Evolutionary conservation across 2,113 vertebrate genomes (phyloP).

Genomic region (Sinocyclocheilus grahami): DNA sequence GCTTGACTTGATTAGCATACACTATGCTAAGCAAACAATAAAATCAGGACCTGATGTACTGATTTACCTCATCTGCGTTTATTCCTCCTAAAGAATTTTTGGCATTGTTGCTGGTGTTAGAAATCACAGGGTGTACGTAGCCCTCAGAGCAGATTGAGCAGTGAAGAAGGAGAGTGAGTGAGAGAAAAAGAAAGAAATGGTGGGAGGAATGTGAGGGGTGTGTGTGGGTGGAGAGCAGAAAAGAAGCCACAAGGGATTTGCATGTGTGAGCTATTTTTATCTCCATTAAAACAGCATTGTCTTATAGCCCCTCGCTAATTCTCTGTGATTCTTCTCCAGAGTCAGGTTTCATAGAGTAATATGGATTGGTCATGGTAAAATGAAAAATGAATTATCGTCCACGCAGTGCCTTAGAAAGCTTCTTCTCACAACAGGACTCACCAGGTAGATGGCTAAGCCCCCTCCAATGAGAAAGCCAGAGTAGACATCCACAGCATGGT

Average conservation of each 20-base stretch:
- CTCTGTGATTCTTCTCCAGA: not conserved
- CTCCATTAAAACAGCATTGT: slow-evolving; percentile 48
- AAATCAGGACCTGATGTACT: not conserved
- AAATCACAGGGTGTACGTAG: slow-evolving; percentile 23
- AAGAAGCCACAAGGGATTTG: slow-evolving; percentile 49
- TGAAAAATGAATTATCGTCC: not conserved
- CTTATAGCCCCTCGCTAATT: slow-evolving; percentile 14
- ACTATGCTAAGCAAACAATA: slow-evolving; percentile 14
- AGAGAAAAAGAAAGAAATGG: slow-evolving; percentile 6
- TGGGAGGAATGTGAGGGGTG: slow-evolving; percentile 25
- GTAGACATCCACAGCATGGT: slow-evolving; percentile 95
- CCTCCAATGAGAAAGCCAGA: slow-evolving; percentile 95
- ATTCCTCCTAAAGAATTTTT: not conserved
- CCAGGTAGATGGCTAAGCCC: slow-evolving; percentile 93
- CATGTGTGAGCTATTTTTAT: slow-evolving; percentile 48
- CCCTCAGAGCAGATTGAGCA: slow-evolving; percentile 28
- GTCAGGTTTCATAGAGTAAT: not conserved
- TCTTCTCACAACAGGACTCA: slow-evolving; percentile 65
- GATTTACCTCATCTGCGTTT: not conserved
- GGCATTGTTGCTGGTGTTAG: not conserved
- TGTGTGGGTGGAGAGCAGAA: slow-evolving; percentile 29
- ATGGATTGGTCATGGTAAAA: not conserved
- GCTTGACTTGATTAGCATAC: not conserved
- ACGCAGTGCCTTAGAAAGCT: not conserved
- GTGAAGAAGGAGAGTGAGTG: not conserved